These are phyloP conservation scores for Pungitius pungitius DNA, from an alignment of 2,113 vertebrate species.

Conservation along the genomic window DNA sequence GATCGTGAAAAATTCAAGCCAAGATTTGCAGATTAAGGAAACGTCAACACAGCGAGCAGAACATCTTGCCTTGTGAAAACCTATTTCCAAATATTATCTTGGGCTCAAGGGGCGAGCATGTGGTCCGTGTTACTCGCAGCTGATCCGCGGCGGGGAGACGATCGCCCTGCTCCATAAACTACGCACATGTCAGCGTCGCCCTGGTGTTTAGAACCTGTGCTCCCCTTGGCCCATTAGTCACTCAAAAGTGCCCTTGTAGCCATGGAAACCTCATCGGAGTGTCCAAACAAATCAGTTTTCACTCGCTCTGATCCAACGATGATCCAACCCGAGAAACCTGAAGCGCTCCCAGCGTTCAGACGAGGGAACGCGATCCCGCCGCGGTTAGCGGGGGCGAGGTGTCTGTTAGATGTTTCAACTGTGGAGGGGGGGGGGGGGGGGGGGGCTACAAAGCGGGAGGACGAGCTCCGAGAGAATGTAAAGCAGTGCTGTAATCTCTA, in stretches of 20 bases:
- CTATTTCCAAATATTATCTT: constrained; percentile 69
- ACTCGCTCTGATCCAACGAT: constrained; percentile 41
- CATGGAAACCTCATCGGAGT: constrained; percentile 37
- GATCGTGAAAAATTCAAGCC: constrained; percentile 9
- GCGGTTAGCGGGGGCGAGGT: constrained; percentile 29
- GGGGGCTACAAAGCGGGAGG: constrained; percentile 39
- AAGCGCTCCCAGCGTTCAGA: constrained; percentile 23
- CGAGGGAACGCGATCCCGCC: constrained; percentile 33
- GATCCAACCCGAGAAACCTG: constrained; percentile 7
- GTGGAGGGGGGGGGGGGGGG: constrained; percentile 31
- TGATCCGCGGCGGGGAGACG: constrained; percentile 53
- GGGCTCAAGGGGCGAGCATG: constrained; percentile 62
- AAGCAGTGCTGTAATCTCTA: constrained; percentile 57
- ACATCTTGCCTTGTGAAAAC: constrained; percentile 51
- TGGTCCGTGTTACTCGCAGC: constrained; percentile 67
- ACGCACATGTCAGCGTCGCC: constrained; percentile 63
- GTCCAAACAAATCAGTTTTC: constrained; percentile 63
- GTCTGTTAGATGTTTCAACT: constrained; percentile 45
- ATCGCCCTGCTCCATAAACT: constrained; percentile 63
- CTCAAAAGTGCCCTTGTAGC: constrained; percentile 46
- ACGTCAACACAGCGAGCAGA: constrained; percentile 57
- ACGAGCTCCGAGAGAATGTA: constrained; percentile 44
- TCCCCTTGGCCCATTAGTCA: constrained; percentile 62
- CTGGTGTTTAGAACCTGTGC: constrained; percentile 64
- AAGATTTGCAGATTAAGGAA: constrained; percentile 43